Conservation (phyloP, 2,797 vertebrate genomes). For the Molossus molossus region DNA sequence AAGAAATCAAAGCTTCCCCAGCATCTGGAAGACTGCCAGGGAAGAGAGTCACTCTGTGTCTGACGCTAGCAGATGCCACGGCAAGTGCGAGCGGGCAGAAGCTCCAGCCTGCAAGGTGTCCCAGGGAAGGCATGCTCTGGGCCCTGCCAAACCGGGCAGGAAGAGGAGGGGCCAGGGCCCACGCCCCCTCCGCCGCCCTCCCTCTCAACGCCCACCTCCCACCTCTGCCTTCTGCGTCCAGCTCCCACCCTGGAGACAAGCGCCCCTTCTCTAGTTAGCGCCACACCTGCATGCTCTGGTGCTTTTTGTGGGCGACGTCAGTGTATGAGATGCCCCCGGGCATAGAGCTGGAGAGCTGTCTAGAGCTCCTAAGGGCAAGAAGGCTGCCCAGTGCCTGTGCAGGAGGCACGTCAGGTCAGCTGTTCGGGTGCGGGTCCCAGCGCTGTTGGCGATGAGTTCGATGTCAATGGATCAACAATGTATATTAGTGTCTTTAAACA, state of each 20-base stretch:
- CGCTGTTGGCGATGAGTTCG: neutral
- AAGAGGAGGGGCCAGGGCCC: neutral
- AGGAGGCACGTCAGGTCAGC: neutral
- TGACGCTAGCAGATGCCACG: neutral
- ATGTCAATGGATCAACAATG: neutral
- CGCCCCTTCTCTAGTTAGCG: neutral
- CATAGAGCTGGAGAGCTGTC: neutral
- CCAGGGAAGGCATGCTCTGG: neutral
- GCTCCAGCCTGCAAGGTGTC: neutral
- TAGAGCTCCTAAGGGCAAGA: neutral
- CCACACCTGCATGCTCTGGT: no score
- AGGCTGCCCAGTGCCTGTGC: neutral
- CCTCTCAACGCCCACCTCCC: no score
- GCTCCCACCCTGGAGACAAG: neutral
- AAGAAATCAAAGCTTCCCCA: neutral
- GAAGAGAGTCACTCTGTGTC: neutral
- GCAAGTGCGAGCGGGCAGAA: neutral
- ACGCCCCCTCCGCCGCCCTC: fast-evolving
- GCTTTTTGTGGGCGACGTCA: neutral
- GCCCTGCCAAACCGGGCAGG: neutral
- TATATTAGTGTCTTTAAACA: neutral
- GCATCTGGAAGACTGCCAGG: neutral
- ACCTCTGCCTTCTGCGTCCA: neutral
- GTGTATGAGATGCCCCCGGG: neutral
- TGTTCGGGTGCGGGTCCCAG: neutral